Base-by-base conservation (phyloP, 35 echinoderm and acorn worm species). In the Apostichopus californicus region DNA sequence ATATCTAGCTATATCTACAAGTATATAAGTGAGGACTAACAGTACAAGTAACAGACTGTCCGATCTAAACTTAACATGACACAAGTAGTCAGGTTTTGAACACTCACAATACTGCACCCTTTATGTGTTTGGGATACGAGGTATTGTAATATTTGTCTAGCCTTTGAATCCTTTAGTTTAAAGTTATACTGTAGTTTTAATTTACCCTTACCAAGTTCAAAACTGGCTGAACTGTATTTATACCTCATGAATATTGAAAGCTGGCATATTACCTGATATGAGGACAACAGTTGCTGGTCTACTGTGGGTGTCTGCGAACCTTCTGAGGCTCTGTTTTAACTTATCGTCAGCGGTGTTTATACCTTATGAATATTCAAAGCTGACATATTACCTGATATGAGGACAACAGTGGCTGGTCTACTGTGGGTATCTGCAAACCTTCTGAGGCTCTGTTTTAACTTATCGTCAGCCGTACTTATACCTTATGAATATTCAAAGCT, bases 401-500 rank as follows among this genome's bases (percentile, higher is more conserved):
- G 96, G 18, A 98, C 94, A 23, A 98, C 96, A 77, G 96, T 98
- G 15, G 94, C 94, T 77, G 96, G 96, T 91, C 90, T 80, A 73
- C 82, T 98, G 93, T 98, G 96, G 18, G 96, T 98, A 59, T 98
- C 96, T 78, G 96, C 94, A 92, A 98, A 98, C 23, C 96, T 80
- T 79, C 96, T 92, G 4, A 98, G 87, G 78, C 96, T 98, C 82
- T 98, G 96, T 54, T 92, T 92, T 73, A 98, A 77, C 63, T 98
- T 98, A 83, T 98, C 96, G 77, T 98, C 96, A n/a, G 96, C 96
- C 6, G 96, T 93, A 93, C 95, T 98, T 25, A 25, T 25, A 25
- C 24, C 24, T 25, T 25, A 25, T 25, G 24, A 25, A 25, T 25
- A 25, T 25, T 25, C 24, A 25, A 25, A 25, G 24, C 24, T 25